Evolutionary conservation across 2,797 vertebrate species (phyloP), one percentile per base, ranked within the genome.

Genomic region (Sebastes steindachneri): DNA sequence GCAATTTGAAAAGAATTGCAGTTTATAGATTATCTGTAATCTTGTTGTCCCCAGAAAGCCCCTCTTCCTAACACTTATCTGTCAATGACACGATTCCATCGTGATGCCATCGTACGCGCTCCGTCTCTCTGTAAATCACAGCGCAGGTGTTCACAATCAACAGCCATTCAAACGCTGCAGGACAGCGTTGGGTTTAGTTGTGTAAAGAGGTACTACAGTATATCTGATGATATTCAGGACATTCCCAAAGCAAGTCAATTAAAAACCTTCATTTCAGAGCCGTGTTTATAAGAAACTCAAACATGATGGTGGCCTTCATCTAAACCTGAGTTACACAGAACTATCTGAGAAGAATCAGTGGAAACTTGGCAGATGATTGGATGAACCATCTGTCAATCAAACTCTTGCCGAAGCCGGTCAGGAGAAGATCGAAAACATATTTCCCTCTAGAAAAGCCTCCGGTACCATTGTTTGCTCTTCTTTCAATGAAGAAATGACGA

Each of bases 11-110:
- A 87, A 88, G 75, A 87, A 92, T 79, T 86, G 73, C 63, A 73
- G 75, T 83, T 83, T 85, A 89, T 89, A 88, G 90, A 93, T 93
- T 86, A 89, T 90, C 75, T 89, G 70, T 87, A 84, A 90, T 79
- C 79, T 80, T 82, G 75, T 80, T 77, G 77, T 88, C 65, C 71
- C 48, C 69, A 74, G 69, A 85, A 88, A 80, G 45, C 41, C 51
- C 12, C 59, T 75, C 63, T 70, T 71, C 64, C 70, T 33, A 33
- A 58, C 57, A 71, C 59, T 73, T 82, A 73, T 82, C 73, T 82
- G 64, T 76, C 74, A 65, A 7, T 58, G 75, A 82, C 80, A 82
- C 54, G 71, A 65, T 79, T 73, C 45, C 74, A 69, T 75, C 73
- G 55, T 54, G 65, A 77, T 66, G 71, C 54, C 17, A 57, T 41